These are phyloP conservation scores for Pantherophis alleghaniensis DNA, from an alignment of 2,797 vertebrate species.

Conservation along the genomic window DNA sequence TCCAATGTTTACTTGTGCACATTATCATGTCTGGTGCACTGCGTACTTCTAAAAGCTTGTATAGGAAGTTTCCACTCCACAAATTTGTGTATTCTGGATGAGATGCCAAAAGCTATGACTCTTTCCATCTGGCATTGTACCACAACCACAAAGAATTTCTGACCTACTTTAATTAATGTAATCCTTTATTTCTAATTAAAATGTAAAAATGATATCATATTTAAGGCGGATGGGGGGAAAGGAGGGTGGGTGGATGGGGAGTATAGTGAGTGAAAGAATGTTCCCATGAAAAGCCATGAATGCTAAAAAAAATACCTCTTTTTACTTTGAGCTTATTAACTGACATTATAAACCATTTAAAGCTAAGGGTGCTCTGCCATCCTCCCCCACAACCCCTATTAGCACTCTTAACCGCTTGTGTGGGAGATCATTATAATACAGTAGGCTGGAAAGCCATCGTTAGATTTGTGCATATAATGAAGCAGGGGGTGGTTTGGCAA, in stretches of 20 bases:
- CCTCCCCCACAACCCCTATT: not conserved
- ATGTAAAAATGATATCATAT: not conserved
- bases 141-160: slow-evolving; percentile 14
- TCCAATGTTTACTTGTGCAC: not conserved
- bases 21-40: not conserved
- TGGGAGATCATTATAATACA: not conserved
- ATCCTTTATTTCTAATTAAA: slow-evolving; percentile 3
- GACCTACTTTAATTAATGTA: slow-evolving; percentile 13
- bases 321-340: not conserved
- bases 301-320: not conserved
- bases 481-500: not conserved
- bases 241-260: too few species aligned
- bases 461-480: not conserved
- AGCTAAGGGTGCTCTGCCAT: not conserved
- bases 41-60: not conserved
- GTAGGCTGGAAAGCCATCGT: not conserved
- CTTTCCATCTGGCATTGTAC: not conserved
- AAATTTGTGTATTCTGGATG: not conserved
- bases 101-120: not conserved
- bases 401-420: not conserved
- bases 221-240: not conserved
- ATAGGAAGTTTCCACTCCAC: not conserved
- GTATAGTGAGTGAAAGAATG: not conserved
- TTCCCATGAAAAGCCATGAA: not conserved
- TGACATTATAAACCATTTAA: not conserved